Evolutionary conservation across 2,797 vertebrate genomes (phyloP), one percentile per base, ranked within the genome.

Genomic region (Lacerta bilineata): DNA sequence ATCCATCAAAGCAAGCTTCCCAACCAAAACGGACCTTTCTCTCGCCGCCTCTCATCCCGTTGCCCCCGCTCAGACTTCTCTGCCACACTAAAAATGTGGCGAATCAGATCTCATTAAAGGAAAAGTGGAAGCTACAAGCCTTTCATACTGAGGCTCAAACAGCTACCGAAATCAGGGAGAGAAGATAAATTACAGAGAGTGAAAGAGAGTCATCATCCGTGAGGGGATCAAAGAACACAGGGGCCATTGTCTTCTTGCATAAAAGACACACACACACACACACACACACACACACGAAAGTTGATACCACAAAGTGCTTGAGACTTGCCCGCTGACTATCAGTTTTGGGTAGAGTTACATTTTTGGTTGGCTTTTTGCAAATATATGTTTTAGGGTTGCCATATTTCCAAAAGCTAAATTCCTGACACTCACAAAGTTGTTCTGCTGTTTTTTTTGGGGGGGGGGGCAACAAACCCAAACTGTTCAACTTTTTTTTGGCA

Each of bases 151-250:
- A 78, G 72, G 27, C 10, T 6, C 0, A 59, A 43, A 36, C 25
- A 1, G 43, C 0, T 0, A 18, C 5, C 50, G 69, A 17, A 69
- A 74, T 41, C 18, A 1, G 43, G 55, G 29, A 80, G 72, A 68
- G 25, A 25, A 78, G 55, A 76, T 36, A 83, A 59, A 88, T 25
- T 61, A 71, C 27, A 29, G 39, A 1, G 43, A 83, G 10, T 68
- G 33, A 74, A 86, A 82, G 76, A 20, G 11, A 61, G 80, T 27
- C 41, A 11, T 61, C 36, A 59, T 69, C 43, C 86, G 59, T 46
- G n/a, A 71, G 7, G 36, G 36, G 75, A 84, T 88, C 29, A 78
- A 25, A 69, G 78, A 4, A 91, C 15, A 88, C 36, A 50, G 87
- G 17, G 33, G 80, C 55, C 59, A 61, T 71, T 84, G 50, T 88